phyloP scores from a whole-genome alignment of 2,888 invertebrate genomes.

The Eupithecia vulgata region DNA sequence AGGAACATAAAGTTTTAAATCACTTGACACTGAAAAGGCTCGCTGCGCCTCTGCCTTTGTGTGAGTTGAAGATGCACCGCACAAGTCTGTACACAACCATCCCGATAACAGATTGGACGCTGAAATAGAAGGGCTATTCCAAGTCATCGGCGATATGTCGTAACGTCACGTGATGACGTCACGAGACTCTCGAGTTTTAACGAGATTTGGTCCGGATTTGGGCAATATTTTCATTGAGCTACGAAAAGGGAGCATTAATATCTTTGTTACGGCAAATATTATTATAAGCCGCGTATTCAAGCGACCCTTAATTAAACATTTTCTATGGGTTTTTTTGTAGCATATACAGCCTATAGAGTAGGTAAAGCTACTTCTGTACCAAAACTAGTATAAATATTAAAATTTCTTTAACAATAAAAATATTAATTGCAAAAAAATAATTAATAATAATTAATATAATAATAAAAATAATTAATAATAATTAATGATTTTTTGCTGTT shows the following conservation, averaged over 20 bases:
- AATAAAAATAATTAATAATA: too few species aligned
- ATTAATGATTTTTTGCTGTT: too few species aligned
- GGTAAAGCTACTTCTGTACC: too few species aligned
- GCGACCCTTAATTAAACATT: too few species aligned
- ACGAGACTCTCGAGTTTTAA: conserved; percentile 20
- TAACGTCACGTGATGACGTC: conserved; percentile 17
- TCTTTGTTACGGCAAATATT: not conserved
- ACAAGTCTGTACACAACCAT: not conserved
- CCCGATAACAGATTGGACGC: conserved; percentile 1
- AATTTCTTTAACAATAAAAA: too few species aligned
- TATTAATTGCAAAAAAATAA: too few species aligned
- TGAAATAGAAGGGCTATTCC: conserved; percentile 21
- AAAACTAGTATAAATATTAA: too few species aligned
- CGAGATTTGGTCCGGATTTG: not conserved
- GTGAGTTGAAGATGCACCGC: not conserved
- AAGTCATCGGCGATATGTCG: conserved; percentile 29
- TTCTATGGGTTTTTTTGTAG: too few species aligned
- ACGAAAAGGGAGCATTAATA: not conserved
- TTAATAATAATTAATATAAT: too few species aligned
- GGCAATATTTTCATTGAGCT: conserved; percentile 1
- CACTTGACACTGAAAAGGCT: not conserved
- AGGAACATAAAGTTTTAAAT: not conserved
- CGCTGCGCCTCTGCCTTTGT: not conserved
- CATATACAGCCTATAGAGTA: too few species aligned
- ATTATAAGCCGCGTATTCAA: not conserved